Percentiles rank a stretch among this genome's conserved stretches.
These are phyloP conservation scores for Campoletis sonorensis DNA, from an alignment of 1,140 invertebrate species.

Conservation along the genomic window DNA sequence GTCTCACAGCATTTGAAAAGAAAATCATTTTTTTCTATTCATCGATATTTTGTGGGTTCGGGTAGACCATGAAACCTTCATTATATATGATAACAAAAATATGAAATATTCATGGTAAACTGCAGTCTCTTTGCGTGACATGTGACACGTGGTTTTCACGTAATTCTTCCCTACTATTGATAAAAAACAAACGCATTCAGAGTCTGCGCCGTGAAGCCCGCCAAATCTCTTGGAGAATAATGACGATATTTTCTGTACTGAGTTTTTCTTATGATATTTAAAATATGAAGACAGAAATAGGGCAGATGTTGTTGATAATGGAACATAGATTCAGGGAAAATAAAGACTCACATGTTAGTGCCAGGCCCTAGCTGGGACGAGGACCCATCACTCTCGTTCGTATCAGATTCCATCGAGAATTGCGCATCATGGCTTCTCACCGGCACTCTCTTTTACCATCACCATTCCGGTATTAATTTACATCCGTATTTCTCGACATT, in stretches of 20 bases:
- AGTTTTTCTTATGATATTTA: background rate
- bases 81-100: background rate
- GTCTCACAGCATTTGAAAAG: too few relatives aligned
- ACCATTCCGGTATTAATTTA: conserved; percentile 43
- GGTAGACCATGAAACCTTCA: background rate
- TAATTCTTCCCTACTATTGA: conserved; percentile 14
- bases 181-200: conserved; percentile 2
- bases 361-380: conserved; percentile 57
- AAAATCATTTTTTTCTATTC: too few relatives aligned
- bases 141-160: conserved; percentile 8
- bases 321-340: background rate
- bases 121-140: background rate
- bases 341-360: conserved; percentile 59
- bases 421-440: conserved; percentile 54
- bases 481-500: conserved; percentile 1
- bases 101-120: background rate
- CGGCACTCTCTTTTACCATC: conserved; percentile 36
- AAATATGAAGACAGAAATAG: background rate
- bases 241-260: background rate
- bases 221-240: conserved; percentile 17
- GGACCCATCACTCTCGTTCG: conserved; percentile 57
- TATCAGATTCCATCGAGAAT: conserved; percentile 50
- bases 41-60: too few relatives aligned
- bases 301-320: background rate
- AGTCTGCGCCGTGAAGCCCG: conserved; percentile 13